Conservation (phyloP, 2,797 vertebrate genomes). For the Pipistrellus pipistrellus region DNA sequence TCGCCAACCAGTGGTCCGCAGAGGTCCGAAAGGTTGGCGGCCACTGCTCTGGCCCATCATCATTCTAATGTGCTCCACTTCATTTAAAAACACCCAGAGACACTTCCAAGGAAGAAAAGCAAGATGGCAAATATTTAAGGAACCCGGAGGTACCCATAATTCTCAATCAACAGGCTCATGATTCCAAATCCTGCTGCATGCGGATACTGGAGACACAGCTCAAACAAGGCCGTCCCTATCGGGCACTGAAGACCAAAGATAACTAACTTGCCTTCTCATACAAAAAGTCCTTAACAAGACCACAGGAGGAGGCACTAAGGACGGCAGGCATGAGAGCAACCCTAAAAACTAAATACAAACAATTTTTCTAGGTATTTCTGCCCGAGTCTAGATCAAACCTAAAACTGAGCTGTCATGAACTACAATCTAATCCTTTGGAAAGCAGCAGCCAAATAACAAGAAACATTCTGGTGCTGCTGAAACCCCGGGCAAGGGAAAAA, state of each 20-base stretch:
- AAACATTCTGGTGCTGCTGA: slow-evolving; percentile 73
- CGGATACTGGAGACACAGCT: slow-evolving; percentile 31
- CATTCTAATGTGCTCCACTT: not conserved
- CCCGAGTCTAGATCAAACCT: slow-evolving; percentile 67
- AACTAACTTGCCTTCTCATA: slow-evolving; percentile 56
- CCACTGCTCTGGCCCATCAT: not conserved
- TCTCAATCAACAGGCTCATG: slow-evolving; percentile 74
- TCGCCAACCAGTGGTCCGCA: too few relatives aligned
- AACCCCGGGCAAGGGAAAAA: slow-evolving; percentile 72
- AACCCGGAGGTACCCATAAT: slow-evolving; percentile 76
- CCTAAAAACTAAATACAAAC: slow-evolving; percentile 73
- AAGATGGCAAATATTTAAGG: slow-evolving; percentile 77
- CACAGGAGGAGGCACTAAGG: slow-evolving; percentile 59
- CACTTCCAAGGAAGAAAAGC: slow-evolving; percentile 72
- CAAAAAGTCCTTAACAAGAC: slow-evolving; percentile 57
- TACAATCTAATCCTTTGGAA: slow-evolving; percentile 69
- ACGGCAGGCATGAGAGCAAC: slow-evolving; percentile 49
- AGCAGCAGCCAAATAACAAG: slow-evolving; percentile 60
- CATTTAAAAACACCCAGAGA: slow-evolving; percentile 57
- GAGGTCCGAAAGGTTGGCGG: too few relatives aligned
- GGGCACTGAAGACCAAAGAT: slow-evolving; percentile 36
- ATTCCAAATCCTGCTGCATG: slow-evolving; percentile 81
- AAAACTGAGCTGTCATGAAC: slow-evolving; percentile 76
- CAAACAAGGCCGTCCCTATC: not conserved
- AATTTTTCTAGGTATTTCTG: slow-evolving; percentile 77